Evolutionary conservation across 2,113 vertebrate species (phyloP).

Genomic region (Echinops telfairi): DNA sequence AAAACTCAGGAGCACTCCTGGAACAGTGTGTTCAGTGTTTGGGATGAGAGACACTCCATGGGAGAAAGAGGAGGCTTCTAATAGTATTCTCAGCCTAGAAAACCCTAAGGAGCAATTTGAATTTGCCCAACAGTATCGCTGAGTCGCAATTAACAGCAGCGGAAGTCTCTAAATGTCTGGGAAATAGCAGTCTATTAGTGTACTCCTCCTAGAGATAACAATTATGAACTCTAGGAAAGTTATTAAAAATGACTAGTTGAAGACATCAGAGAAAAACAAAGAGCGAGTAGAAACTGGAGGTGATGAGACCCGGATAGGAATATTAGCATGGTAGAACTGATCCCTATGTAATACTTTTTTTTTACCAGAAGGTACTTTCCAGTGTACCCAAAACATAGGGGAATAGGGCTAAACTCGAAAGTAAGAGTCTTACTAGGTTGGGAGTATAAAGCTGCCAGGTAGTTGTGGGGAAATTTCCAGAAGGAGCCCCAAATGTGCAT

Average conservation of each 20-base stretch:
- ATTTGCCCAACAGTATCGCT: too few relatives aligned
- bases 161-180: background rate
- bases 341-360: background rate
- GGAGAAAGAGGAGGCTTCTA: too few relatives aligned
- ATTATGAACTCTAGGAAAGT: slow-evolving; percentile 1
- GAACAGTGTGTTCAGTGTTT: too few relatives aligned
- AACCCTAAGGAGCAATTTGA: too few relatives aligned
- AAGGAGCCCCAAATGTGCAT: background rate
- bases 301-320: background rate
- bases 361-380: background rate
- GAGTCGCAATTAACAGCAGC: too few relatives aligned
- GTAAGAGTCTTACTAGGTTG: background rate
- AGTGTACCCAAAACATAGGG: background rate
- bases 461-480: background rate
- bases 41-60: too few relatives aligned
- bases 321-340: background rate
- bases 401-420: background rate
- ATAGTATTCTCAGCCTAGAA: too few relatives aligned
- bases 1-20: too few relatives aligned
- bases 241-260: background rate
- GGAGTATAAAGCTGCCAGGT: background rate
- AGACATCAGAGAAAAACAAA: slow-evolving; percentile 12
- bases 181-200: background rate
- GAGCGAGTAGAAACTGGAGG: background rate
- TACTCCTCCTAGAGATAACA: background rate